phyloP scores from a whole-genome alignment of 2,888 invertebrate species.

The Mallateleia sp. region DNA sequence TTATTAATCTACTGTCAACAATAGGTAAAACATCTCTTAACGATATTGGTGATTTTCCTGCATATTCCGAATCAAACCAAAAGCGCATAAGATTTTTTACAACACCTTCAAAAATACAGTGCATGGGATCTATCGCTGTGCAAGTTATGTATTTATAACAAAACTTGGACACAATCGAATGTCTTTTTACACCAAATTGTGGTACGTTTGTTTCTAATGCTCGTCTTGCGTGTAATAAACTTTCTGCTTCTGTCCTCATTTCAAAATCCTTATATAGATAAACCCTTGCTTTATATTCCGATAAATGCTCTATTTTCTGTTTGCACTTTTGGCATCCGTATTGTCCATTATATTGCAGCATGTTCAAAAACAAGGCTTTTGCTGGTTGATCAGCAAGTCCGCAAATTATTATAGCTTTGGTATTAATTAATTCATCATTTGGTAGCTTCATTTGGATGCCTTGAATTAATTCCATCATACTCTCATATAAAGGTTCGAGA shows the following conservation, averaged over 20 bases:
- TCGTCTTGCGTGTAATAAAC: slow-evolving; percentile 14
- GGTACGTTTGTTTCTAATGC: slow-evolving; percentile 12
- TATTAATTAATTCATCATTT: slow-evolving; percentile 1
- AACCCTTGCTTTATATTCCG: neutral
- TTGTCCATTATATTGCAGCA: slow-evolving; percentile 42
- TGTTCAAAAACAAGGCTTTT: slow-evolving; percentile 66
- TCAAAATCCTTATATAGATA: slow-evolving; percentile 46
- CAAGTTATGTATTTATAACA: neutral
- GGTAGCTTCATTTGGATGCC: slow-evolving; percentile 41
- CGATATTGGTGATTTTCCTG: too few species aligned
- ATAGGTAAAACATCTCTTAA: neutral
- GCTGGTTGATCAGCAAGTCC: slow-evolving; percentile 65
- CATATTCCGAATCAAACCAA: too few species aligned
- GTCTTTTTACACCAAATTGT: slow-evolving; percentile 57
- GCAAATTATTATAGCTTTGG: slow-evolving; percentile 39
- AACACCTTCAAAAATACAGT: slow-evolving; percentile 20
- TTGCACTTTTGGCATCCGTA: slow-evolving; percentile 54
- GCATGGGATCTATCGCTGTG: slow-evolving; percentile 11
- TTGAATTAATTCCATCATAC: slow-evolving; percentile 26
- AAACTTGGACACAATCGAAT: slow-evolving; percentile 31
- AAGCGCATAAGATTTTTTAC: neutral
- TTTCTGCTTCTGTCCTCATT: slow-evolving; percentile 42
- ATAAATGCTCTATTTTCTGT: neutral
- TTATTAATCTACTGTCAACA: slow-evolving; percentile 22
- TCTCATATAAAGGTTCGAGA: slow-evolving; percentile 46